Conservation (phyloP, 2,888 invertebrate genomes). For the Rhagonycha lutea region DNA sequence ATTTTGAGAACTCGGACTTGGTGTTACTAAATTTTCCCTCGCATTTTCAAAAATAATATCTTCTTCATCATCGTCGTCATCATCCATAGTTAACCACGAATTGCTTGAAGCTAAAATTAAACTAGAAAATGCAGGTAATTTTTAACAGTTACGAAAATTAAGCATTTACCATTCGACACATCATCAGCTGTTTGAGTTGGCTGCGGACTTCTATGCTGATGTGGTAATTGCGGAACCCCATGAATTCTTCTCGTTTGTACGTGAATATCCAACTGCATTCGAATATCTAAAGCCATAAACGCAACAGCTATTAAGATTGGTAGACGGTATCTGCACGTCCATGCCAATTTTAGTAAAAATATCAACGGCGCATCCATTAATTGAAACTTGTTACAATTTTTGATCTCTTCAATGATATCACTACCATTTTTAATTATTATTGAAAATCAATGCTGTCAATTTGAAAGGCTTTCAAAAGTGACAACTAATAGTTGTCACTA, state of each 20-base stretch:
- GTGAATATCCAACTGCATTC: slow-evolving; percentile 70
- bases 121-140: not conserved
- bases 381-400: not conserved
- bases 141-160: not conserved
- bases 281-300: slow-evolving; percentile 69
- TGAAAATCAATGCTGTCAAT: not conserved
- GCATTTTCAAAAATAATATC: not conserved
- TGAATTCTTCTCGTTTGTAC: slow-evolving; percentile 57
- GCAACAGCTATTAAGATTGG: slow-evolving; percentile 69
- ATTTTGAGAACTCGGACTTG: not conserved
- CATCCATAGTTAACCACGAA: slow-evolving; percentile 31
- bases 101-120: slow-evolving; percentile 22
- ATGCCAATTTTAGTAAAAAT: slow-evolving; percentile 72
- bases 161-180: not conserved
- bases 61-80: slow-evolving; percentile 22
- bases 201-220: not conserved
- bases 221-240: not conserved
- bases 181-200: not conserved
- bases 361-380: slow-evolving; percentile 53
- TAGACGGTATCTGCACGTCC: slow-evolving; percentile 69
- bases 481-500: too few relatives aligned
- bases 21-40: not conserved
- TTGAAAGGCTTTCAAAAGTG: not conserved
- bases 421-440: not conserved
- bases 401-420: not conserved